A percentile compares a stretch with the other conserved stretches of the same genome.
Evolutionary conservation across 2,797 vertebrate genomes (phyloP).

Genomic region (Enteromius mattozi): DNA sequence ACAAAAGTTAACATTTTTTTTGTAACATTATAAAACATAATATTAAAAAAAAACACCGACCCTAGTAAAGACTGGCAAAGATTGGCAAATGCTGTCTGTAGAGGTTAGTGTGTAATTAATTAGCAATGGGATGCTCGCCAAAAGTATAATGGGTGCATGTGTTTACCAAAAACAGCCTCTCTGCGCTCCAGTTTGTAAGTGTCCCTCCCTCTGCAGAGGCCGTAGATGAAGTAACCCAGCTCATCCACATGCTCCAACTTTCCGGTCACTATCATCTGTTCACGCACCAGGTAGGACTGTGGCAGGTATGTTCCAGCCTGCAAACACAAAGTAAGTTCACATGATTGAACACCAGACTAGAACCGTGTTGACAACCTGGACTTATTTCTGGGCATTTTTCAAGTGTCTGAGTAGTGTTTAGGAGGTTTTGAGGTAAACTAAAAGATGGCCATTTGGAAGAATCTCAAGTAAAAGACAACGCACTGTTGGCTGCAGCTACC

Average conservation of each 20-base stretch:
- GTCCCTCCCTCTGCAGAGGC: conserved; percentile 89
- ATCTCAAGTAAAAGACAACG: background rate
- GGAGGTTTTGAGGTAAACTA: background rate
- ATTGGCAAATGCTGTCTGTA: background rate
- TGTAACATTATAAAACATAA: too few relatives aligned
- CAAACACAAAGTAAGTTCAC: conserved; percentile 39
- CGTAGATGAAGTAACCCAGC: conserved; percentile 90
- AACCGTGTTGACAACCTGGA: background rate
- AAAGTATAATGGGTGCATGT: background rate
- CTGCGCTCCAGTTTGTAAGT: conserved; percentile 92
- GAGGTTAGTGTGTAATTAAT: background rate
- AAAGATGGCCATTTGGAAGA: background rate
- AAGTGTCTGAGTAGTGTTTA: background rate
- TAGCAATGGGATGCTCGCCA: background rate
- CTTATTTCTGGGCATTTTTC: background rate
- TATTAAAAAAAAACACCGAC: too few relatives aligned
- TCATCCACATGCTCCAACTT: conserved; percentile 89
- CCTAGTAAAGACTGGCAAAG: too few relatives aligned
- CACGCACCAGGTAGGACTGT: conserved; percentile 93
- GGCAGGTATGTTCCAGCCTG: conserved; percentile 95
- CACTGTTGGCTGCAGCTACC: conserved; percentile 73
- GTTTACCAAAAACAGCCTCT: conserved; percentile 78
- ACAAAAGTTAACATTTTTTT: too few relatives aligned
- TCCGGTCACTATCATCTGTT: conserved; percentile 96
- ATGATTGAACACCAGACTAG: background rate